Base-by-base conservation (phyloP, 2,888 invertebrate species). In the Phymatocera aterrima region DNA sequence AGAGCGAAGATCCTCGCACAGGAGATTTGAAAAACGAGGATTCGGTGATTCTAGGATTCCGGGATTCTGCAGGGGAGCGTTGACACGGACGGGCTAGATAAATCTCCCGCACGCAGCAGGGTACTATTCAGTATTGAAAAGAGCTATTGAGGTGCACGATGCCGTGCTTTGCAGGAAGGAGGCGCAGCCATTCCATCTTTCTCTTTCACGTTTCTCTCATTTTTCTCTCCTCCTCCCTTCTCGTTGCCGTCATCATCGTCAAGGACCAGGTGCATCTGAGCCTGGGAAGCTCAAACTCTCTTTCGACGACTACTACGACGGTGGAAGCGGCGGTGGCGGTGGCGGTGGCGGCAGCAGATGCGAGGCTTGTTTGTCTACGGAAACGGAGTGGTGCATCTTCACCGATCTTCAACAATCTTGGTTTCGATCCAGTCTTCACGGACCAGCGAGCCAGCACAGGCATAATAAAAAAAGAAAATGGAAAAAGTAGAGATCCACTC, bases 231-330 rank as follows among this genome's bases (percentile, higher is more conserved):
- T 74, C 57, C 3, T 34, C 31, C 40, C 12, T 57, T 57, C 57
- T 74, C 57, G 37, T 57, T 18, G 34, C 51, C 31, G 72, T 48
- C 75, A 40, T 75, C 75, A 57, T 75, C 75, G n/a, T 75, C 79
- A 34, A 24, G 79, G 85, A 87, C 90, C 90, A 90, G 90, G 90
- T 90, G 90, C 88, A 89, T 89, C 86, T 82, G 88, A 88, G 89
- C 90, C 90, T 90, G 90, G 90, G 90, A 90, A 84, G 78, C 60
- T 68, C 78, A 78, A 78, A 78, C 78, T 75, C 75, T 48, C 21
- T 28, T 6, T 51, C 31, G 48, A 48, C 70, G 48, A 31, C 8
- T 37, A 21, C 12, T 18, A 21, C 61, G 12, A 12, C 61, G 24
- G 1, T n/a, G 12, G 65, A 8, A n/a, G 18, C 6, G 18, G 34